These are phyloP conservation scores for Ichneumoninae sp. DNA, from an alignment of 2,888 invertebrate genomes.

Conservation along the genomic window DNA sequence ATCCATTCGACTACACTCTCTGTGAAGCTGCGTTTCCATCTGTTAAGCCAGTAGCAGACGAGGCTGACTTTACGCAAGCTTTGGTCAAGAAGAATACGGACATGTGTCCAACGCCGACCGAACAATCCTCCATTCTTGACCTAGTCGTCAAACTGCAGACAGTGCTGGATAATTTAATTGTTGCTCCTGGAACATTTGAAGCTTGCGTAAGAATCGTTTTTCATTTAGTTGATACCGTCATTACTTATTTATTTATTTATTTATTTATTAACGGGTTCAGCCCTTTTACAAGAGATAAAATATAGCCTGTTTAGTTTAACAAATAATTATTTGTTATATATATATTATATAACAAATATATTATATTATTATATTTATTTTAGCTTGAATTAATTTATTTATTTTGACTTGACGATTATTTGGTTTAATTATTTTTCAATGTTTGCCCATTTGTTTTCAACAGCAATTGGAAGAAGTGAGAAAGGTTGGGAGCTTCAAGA, in stretches of 20 bases:
- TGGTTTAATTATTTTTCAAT: slow-evolving; percentile 8
- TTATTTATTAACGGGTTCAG: neutral
- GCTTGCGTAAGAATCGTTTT: slow-evolving; percentile 92
- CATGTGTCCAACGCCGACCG: slow-evolving; percentile 94
- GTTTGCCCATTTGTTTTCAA: slow-evolving; percentile 49
- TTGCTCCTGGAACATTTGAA: slow-evolving; percentile 96
- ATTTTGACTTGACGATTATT: neutral
- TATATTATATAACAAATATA: no score
- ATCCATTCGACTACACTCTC: slow-evolving; percentile 94
- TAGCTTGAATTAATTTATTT: no score
- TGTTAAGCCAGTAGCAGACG: slow-evolving; percentile 93
- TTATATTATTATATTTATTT: neutral
- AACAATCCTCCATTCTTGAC: slow-evolving; percentile 96
- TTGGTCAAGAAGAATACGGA: slow-evolving; percentile 96
- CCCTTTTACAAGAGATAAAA: no score
- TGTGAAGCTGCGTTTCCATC: slow-evolving; percentile 96
- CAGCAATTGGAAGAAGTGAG: slow-evolving; percentile 97
- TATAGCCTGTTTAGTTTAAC: no score
- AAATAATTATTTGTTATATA: no score
- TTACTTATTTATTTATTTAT: neutral
- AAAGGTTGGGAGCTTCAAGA: slow-evolving; percentile 99
- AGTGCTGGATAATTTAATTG: slow-evolving; percentile 96
- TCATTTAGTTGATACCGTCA: neutral
- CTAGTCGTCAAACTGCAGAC: slow-evolving; percentile 98
- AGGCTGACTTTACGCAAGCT: slow-evolving; percentile 94